phyloP scores from a whole-genome alignment of 2,797 vertebrate genomes.

The Martes flavigula region DNA sequence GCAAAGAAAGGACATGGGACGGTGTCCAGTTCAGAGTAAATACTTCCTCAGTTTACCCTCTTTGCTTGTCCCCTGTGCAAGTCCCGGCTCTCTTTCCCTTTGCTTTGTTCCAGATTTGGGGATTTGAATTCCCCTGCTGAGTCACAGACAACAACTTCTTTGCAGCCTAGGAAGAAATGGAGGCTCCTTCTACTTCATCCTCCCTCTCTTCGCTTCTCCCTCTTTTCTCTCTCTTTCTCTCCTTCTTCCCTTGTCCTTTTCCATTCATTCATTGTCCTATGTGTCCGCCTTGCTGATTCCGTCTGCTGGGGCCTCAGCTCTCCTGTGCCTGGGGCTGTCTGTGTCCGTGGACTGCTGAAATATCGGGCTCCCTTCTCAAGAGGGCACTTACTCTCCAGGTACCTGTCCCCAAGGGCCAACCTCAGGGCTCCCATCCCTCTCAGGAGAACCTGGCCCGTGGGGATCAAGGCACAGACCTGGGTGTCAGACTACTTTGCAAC shows the following conservation, averaged over 20 bases:
- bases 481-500: not conserved
- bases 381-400: not conserved
- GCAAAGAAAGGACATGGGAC: not conserved
- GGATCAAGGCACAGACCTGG: not conserved
- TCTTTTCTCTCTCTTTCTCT: no score
- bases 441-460: no score
- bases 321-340: accelerated
- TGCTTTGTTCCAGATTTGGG: not conserved
- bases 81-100: not conserved
- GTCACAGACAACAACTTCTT: not conserved
- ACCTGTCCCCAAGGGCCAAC: not conserved
- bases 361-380: not conserved
- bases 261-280: accelerated
- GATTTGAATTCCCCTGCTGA: no score
- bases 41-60: accelerated
- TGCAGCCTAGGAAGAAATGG: not conserved
- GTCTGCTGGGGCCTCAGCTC: accelerated
- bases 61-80: no score
- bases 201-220: not conserved
- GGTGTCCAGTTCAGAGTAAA: not conserved
- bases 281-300: not conserved
- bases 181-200: not conserved
- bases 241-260: not conserved
- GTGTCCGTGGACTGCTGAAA: no score
- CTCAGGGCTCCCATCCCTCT: no score